Evolutionary conservation across 2,888 invertebrate genomes (phyloP).

Genomic region (Heliconius charithonia): DNA sequence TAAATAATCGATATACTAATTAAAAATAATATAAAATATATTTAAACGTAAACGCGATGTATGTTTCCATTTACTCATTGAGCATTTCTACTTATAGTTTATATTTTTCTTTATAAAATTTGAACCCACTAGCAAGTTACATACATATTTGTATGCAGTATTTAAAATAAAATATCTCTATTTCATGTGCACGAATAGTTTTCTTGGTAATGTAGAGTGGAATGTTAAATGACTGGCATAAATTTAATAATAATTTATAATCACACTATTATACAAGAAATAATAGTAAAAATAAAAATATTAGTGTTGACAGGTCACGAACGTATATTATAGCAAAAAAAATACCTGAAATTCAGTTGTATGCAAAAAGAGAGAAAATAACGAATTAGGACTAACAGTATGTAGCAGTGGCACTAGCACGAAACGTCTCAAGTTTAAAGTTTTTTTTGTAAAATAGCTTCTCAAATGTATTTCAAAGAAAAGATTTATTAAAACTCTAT

Average conservation of each 20-base stretch:
- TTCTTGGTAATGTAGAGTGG: background rate
- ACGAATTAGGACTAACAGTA: background rate
- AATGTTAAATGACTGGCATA: constrained; percentile 6
- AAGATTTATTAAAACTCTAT: no score
- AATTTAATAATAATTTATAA: constrained; percentile 10
- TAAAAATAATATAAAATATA: background rate
- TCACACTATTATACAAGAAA: constrained; percentile 5
- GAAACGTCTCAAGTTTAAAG: background rate
- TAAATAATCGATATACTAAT: background rate
- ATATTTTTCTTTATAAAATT: background rate
- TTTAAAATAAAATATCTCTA: background rate
- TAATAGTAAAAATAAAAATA: background rate
- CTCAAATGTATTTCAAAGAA: background rate
- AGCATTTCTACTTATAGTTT: background rate
- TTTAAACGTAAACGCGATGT: background rate
- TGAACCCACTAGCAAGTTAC: background rate
- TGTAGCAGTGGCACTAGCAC: background rate
- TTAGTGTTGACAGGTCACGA: constrained; percentile 25
- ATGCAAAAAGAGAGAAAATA: background rate
- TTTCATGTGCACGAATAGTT: background rate
- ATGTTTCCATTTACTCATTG: background rate
- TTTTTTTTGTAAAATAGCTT: background rate
- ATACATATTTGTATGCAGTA: background rate
- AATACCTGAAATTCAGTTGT: background rate
- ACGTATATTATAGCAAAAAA: background rate